Percentiles rank a stretch among this genome's conserved stretches.
phyloP scores from a whole-genome alignment of 30 jellyfish, hydroid and myxozoan species.

The Chrysaora quinquecirrha region DNA sequence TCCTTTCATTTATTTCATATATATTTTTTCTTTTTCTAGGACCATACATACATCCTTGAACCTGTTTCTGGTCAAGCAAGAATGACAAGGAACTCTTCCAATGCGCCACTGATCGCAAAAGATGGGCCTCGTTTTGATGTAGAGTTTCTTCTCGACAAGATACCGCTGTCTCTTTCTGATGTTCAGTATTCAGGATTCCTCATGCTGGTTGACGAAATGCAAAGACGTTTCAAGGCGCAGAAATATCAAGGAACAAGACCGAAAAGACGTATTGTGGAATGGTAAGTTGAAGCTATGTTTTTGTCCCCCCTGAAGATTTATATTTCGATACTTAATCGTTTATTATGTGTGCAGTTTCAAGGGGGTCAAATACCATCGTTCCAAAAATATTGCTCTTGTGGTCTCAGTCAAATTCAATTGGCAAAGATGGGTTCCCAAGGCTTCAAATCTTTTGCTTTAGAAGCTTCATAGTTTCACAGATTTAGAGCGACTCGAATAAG shows the following conservation, averaged over 20 bases:
- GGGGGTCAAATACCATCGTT: too few species aligned
- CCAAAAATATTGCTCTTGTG: too few species aligned
- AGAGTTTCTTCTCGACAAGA: constrained; percentile 69
- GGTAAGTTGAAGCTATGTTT: too few species aligned
- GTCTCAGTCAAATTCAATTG: too few species aligned
- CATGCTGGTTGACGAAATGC: constrained; percentile 67
- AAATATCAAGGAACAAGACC: constrained; percentile 59
- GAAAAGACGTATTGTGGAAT: constrained; percentile 34
- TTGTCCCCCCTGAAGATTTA: too few species aligned
- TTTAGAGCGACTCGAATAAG: too few species aligned
- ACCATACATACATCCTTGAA: constrained; percentile 57
- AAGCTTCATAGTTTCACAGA: too few species aligned
- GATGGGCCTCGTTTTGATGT: constrained; percentile 95
- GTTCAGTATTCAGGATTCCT: constrained; percentile 66
- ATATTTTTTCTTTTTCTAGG: constrained; percentile 30
- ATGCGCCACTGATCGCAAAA: constrained; percentile 63
- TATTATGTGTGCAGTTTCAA: too few species aligned
- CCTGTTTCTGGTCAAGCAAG: constrained; percentile 90
- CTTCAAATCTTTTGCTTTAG: too few species aligned
- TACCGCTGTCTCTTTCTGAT: constrained; percentile 72
- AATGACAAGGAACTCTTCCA: constrained; percentile 65
- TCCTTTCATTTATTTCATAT: too few species aligned
- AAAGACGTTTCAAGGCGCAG: constrained; percentile 54
- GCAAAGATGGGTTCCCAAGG: too few species aligned
- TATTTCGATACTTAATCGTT: too few species aligned